Percentiles rank a stretch among this genome's conserved stretches.
Conservation (phyloP, 2,888 invertebrate genomes). For the Cheilosia vernalis region DNA sequence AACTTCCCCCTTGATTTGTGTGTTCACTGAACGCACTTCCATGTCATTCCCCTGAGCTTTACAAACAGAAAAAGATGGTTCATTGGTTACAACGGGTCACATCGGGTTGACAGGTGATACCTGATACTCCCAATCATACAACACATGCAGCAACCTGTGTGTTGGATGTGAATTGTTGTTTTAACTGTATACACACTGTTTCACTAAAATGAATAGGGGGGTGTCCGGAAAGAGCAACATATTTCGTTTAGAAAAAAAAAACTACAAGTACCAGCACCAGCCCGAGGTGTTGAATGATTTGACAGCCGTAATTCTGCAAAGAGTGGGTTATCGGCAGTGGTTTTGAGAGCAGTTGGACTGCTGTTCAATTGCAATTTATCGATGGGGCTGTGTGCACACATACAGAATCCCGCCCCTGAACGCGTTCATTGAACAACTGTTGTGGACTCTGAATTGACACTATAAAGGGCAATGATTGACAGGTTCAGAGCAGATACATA, state of each 20-base stretch:
- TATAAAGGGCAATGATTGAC: conserved; percentile 62
- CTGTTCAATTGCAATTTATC: conserved; percentile 61
- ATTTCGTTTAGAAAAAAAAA: conserved; percentile 46
- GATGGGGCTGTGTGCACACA: conserved; percentile 30
- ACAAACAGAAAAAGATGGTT: conserved; percentile 6
- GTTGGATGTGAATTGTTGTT: conserved; percentile 22
- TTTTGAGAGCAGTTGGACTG: conserved; percentile 29
- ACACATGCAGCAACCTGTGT: conserved; percentile 43
- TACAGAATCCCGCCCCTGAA: background rate
- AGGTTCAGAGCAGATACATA: conserved; percentile 21
- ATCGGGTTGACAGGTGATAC: conserved; percentile 48
- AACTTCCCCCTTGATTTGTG: conserved; percentile 8
- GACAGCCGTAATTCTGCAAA: conserved; percentile 52
- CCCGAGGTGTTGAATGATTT: conserved; percentile 60
- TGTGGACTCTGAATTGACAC: conserved; percentile 45
- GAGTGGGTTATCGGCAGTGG: conserved; percentile 7
- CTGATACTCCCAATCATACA: conserved; percentile 23
- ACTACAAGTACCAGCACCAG: conserved; percentile 1
- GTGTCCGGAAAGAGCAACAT: conserved; percentile 40
- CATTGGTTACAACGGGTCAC: conserved; percentile 41
- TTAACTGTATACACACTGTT: conserved; percentile 46
- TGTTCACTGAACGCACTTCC: conserved; percentile 35
- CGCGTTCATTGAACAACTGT: conserved; percentile 33
- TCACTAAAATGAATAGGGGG: conserved; percentile 28
- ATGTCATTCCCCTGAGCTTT: conserved; percentile 25